A percentile compares a stretch with the other conserved stretches of the same genome.
Evolutionary conservation across 2,113 vertebrate species (phyloP).

Genomic region (Mohoua ochrocephala): DNA sequence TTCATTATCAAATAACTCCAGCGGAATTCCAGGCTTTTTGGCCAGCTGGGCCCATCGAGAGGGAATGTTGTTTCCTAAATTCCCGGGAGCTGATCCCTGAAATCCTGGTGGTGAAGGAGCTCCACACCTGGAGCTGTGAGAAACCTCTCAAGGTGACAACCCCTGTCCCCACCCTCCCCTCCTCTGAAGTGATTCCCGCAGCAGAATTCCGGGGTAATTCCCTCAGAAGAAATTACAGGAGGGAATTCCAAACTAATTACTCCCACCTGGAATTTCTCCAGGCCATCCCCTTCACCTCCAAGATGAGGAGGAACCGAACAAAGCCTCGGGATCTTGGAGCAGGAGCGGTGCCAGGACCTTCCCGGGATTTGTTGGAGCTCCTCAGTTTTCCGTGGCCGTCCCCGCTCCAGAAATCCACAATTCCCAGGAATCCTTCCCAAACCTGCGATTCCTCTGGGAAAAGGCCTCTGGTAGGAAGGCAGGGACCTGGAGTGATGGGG

Average conservation of each 20-base stretch:
- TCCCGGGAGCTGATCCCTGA: neutral
- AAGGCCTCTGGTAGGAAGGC: neutral
- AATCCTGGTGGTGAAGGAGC: neutral
- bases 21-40: neutral
- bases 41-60: neutral
- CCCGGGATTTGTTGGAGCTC: neutral
- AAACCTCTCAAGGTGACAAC: neutral
- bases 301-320: neutral
- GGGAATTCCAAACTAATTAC: neutral
- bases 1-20: too few relatives aligned
- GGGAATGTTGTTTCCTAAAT: neutral
- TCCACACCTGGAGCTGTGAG: neutral
- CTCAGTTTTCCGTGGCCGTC: neutral
- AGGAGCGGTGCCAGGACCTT: rapidly evolving
- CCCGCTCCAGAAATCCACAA: neutral
- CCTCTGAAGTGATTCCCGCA: neutral
- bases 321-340: neutral
- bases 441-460: neutral
- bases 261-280: neutral
- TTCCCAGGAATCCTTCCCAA: neutral
- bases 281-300: neutral
- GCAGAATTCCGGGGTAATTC: neutral
- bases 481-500: neutral
- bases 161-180: neutral
- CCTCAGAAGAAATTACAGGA: neutral